Evolutionary conservation across 23 tunicate genomes (phyloP).

Genomic region (Halocynthia aurantium): DNA sequence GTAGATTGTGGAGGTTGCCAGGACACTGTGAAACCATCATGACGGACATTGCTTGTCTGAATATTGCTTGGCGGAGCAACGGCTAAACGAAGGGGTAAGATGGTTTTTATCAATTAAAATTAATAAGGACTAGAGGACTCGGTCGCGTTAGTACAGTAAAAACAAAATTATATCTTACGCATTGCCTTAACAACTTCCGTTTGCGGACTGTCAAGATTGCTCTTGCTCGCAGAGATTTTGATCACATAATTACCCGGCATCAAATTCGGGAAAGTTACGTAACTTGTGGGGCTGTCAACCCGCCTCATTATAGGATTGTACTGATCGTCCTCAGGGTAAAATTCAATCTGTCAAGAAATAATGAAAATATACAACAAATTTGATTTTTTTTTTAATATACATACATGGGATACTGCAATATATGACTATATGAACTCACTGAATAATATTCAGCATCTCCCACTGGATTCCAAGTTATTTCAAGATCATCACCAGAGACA

Average conservation of each 20-base stretch:
- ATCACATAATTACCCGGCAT: slow-evolving; percentile 1
- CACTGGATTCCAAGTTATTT: slow-evolving; percentile 3
- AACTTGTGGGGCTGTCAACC: not conserved
- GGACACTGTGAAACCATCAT: not conserved
- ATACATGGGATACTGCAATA: too few species aligned
- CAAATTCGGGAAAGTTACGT: not conserved
- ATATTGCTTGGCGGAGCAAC: not conserved
- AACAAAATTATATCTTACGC: slow-evolving; percentile 2
- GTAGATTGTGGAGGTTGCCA: not conserved
- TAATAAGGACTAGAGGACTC: not conserved
- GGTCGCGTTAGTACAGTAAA: not conserved
- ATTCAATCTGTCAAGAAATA: too few species aligned
- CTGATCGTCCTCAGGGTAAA: not conserved
- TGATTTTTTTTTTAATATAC: too few species aligned
- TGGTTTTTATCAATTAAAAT: not conserved
- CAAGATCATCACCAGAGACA: slow-evolving; percentile 7
- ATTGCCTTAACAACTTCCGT: not conserved
- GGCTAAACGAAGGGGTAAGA: not conserved
- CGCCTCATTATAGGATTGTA: not conserved
- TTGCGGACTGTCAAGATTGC: not conserved
- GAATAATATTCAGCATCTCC: slow-evolving; percentile 8
- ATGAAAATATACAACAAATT: too few species aligned
- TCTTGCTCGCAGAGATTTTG: not conserved
- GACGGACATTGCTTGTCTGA: not conserved
- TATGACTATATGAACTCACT: not conserved